A percentile compares a stretch with the other conserved stretches of the same genome.
Evolutionary conservation across 2,888 invertebrate species (phyloP).

Genomic region (Pandemis corylana): DNA sequence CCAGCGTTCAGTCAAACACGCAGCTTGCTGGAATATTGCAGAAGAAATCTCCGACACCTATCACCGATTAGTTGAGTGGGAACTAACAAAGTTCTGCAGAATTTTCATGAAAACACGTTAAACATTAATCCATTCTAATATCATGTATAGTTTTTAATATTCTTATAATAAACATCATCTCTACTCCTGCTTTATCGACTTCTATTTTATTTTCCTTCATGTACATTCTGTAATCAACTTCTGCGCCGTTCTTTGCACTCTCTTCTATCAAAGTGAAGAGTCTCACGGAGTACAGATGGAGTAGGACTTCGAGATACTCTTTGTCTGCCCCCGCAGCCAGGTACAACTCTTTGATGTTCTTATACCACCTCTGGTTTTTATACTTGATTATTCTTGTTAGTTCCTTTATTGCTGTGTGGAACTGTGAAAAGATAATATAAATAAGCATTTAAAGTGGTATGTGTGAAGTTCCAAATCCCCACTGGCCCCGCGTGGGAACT

Average conservation of each 20-base stretch:
- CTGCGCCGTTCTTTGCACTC: constrained; percentile 52
- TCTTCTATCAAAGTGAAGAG: constrained; percentile 62
- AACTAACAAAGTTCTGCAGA: not conserved
- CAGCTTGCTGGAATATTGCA: no score
- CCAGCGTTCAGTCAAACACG: no score
- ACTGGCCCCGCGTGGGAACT: no score
- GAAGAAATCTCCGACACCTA: no score
- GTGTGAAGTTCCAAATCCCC: no score
- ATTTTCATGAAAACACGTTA: not conserved
- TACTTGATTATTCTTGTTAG: constrained; percentile 62
- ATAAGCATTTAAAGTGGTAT: not conserved
- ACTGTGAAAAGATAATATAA: constrained; percentile 51
- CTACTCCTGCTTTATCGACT: constrained; percentile 53
- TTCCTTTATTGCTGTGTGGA: constrained; percentile 65
- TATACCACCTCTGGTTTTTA: constrained; percentile 62
- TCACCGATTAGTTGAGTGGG: not conserved
- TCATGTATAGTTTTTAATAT: constrained; percentile 54
- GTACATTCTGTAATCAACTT: constrained; percentile 53
- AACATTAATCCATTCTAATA: not conserved
- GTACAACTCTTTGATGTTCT: constrained; percentile 62
- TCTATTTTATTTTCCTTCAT: constrained; percentile 51
- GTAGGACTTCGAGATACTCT: constrained; percentile 55
- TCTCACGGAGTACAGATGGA: constrained; percentile 61
- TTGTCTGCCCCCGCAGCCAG: constrained; percentile 50
- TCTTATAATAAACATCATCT: constrained; percentile 57